These are phyloP conservation scores for Acrobasis suavella DNA, from an alignment of 2,888 invertebrate species.

Conservation along the genomic window DNA sequence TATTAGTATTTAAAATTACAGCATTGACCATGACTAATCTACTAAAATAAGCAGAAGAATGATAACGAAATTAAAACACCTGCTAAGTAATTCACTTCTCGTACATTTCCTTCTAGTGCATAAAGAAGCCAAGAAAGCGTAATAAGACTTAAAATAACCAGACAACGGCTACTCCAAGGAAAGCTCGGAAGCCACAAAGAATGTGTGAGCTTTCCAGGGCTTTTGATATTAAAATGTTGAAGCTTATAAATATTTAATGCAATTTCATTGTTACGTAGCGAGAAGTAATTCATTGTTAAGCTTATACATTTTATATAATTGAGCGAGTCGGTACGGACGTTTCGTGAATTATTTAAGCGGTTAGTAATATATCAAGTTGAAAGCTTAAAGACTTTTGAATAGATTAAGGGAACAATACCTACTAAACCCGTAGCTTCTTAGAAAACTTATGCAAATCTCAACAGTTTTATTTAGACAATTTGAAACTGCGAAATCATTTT, in stretches of 20 bases:
- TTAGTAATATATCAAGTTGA: conserved; percentile 8
- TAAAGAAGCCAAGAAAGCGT: not conserved
- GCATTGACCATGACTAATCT: no score
- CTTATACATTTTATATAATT: conserved; percentile 28
- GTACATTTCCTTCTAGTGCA: not conserved
- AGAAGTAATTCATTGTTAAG: conserved; percentile 45
- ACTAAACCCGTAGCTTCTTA: no score
- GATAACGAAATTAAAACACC: not conserved
- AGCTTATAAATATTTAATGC: conserved; percentile 68
- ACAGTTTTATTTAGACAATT: no score
- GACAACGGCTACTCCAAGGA: conserved; percentile 31
- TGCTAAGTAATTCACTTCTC: not conserved
- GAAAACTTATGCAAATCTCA: no score
- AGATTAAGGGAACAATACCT: not conserved
- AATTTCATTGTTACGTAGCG: conserved; percentile 55
- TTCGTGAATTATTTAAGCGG: conserved; percentile 9
- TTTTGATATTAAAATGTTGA: conserved; percentile 66
- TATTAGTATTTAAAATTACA: no score
- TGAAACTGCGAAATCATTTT: no score
- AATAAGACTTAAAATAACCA: conserved; percentile 23
- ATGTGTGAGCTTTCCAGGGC: conserved; percentile 53
- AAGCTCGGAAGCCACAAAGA: conserved; percentile 36
- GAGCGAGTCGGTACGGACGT: not conserved
- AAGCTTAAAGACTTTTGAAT: conserved; percentile 5
- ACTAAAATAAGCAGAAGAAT: not conserved